Conservation (phyloP, 1,140 invertebrate species). For the Papilio glaucus region DNA sequence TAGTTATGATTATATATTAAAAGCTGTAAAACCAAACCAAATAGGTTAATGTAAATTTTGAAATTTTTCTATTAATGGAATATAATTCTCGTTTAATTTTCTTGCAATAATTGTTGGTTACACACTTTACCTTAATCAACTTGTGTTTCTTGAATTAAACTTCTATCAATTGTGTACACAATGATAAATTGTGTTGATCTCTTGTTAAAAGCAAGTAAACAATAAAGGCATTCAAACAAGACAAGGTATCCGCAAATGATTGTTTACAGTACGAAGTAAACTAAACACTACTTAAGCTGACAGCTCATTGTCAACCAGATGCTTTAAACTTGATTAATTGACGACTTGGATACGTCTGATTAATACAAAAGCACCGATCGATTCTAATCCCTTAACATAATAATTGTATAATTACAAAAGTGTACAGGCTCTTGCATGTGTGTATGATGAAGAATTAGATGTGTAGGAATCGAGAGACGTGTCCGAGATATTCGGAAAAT, state of each 20-base stretch:
- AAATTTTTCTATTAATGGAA: no score
- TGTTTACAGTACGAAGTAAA: conserved; percentile 73
- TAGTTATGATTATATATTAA: no score
- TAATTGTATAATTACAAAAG: conserved; percentile 60
- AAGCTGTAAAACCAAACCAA: no score
- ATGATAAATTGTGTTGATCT: conserved; percentile 49
- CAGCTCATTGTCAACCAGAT: conserved; percentile 78
- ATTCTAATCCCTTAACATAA: conserved; percentile 63
- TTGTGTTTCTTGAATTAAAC: conserved; percentile 14
- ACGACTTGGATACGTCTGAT: conserved; percentile 72
- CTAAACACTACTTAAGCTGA: conserved; percentile 79
- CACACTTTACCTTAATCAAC: background rate
- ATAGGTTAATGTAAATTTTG: no score
- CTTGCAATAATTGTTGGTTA: background rate
- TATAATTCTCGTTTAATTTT: no score
- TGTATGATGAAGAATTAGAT: conserved; percentile 18
- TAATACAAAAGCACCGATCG: conserved; percentile 67
- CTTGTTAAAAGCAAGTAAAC: conserved; percentile 58
- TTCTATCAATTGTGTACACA: conserved; percentile 27
- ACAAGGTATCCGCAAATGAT: conserved; percentile 71
- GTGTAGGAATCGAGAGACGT: no score
- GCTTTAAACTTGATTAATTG: conserved; percentile 81
- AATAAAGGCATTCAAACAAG: conserved; percentile 69
- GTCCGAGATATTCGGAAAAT: no score
- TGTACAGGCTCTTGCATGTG: conserved; percentile 48